phyloP scores from a whole-genome alignment of 2,113 vertebrate genomes.

The Podarcis cretensis region DNA sequence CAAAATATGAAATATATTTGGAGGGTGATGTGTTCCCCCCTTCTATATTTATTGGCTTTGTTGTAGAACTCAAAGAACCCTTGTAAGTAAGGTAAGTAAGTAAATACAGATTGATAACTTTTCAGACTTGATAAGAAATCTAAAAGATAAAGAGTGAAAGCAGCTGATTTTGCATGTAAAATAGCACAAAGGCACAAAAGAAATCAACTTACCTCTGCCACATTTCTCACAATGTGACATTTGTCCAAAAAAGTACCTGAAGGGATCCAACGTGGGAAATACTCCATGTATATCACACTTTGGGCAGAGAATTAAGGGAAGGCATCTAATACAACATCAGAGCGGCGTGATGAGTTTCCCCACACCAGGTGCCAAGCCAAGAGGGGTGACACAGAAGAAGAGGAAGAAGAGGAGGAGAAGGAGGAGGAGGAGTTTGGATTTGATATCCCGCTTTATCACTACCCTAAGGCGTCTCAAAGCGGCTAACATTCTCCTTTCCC shows the following conservation, averaged over 20 bases:
- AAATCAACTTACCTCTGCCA: neutral
- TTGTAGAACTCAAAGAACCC: neutral
- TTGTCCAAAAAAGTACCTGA: too few species aligned
- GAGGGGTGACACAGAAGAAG: too few species aligned
- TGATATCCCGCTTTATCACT: too few species aligned
- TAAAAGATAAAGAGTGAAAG: neutral
- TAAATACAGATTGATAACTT: too few species aligned
- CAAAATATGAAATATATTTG: neutral
- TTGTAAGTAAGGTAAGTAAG: neutral
- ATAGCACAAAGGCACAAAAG: neutral
- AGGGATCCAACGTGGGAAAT: neutral
- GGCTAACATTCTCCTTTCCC: too few species aligned
- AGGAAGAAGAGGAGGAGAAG: too few species aligned
- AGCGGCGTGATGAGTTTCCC: neutral
- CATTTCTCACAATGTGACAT: neutral
- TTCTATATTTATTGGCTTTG: neutral
- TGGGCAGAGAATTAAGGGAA: neutral
- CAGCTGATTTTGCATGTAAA: neutral
- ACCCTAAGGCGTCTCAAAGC: too few species aligned
- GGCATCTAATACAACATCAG: neutral
- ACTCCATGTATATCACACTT: neutral
- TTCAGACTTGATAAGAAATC: neutral
- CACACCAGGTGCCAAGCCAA: too few species aligned
- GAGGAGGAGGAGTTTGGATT: too few species aligned
- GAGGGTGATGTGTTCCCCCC: too few species aligned